These are phyloP conservation scores for Notarius lentiginosus DNA, from an alignment of 2,113 vertebrate species.

Conservation along the genomic window DNA sequence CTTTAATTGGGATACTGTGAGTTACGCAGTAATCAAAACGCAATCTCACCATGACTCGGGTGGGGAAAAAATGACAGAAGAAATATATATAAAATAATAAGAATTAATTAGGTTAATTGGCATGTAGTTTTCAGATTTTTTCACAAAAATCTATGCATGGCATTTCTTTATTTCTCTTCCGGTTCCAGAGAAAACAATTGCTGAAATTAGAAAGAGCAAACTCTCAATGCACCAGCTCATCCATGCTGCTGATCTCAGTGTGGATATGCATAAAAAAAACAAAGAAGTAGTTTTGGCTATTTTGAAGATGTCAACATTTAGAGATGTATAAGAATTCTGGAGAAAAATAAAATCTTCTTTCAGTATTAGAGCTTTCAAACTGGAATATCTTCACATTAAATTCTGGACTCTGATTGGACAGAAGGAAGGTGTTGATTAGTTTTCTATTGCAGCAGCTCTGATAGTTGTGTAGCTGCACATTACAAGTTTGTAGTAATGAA, in stretches of 20 bases:
- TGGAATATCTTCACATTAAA: not conserved
- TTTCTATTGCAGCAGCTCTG: not conserved
- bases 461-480: not conserved
- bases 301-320: not conserved
- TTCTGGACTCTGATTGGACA: not conserved
- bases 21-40: constrained; percentile 41
- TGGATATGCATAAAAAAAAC: not conserved
- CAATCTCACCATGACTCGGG: constrained; percentile 34
- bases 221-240: not conserved
- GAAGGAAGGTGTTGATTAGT: not conserved
- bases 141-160: no score
- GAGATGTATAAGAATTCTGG: not conserved
- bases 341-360: not conserved
- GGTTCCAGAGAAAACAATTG: not conserved
- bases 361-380: not conserved
- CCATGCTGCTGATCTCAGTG: not conserved
- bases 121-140: not conserved
- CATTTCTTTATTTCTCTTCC: not conserved
- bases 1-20: constrained; percentile 45
- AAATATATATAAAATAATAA: constrained; percentile 26
- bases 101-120: constrained; percentile 1
- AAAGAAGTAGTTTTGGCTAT: not conserved
- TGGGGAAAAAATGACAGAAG: constrained; percentile 13
- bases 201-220: not conserved
- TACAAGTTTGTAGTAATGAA: not conserved